A percentile compares a stretch with the other conserved stretches of the same genome.
phyloP scores from a whole-genome alignment of 1,140 invertebrate genomes.

The Muscidifurax raptorellus region DNA sequence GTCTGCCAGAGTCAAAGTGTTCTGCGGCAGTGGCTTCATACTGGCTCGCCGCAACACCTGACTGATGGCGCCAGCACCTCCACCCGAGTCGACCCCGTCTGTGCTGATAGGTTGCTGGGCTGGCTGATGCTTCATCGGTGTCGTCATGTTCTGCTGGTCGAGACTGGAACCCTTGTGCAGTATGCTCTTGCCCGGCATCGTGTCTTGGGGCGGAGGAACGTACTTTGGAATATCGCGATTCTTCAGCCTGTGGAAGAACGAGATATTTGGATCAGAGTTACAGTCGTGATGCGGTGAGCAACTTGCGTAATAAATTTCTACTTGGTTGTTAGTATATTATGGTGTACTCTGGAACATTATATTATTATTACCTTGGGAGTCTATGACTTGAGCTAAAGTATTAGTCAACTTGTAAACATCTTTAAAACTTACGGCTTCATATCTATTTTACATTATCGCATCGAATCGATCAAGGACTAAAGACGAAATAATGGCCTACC shows the following conservation, averaged over 20 bases:
- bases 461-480: background rate
- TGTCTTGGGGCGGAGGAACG: conserved; percentile 73
- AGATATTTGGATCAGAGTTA: background rate
- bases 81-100: conserved; percentile 13
- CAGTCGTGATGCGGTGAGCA: too few relatives aligned
- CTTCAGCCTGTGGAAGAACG: conserved; percentile 74
- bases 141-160: conserved; percentile 58
- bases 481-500: background rate
- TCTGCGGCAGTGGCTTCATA: conserved; percentile 66
- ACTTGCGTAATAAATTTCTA: too few relatives aligned
- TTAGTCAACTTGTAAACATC: background rate
- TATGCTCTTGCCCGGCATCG: conserved; percentile 69
- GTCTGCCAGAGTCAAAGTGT: conserved; percentile 51
- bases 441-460: background rate
- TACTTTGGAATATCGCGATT: conserved; percentile 74
- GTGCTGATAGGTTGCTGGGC: background rate
- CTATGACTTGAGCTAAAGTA: background rate
- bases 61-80: conserved; percentile 51
- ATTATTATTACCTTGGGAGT: background rate
- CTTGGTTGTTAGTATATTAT: too few relatives aligned
- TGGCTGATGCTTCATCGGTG: conserved; percentile 56
- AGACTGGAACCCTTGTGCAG: conserved; percentile 64
- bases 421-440: background rate
- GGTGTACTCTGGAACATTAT: too few relatives aligned
- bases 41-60: conserved; percentile 69